Conservation (phyloP, 2,797 vertebrate genomes). For the Ptychobarbus kaznakovi region DNA sequence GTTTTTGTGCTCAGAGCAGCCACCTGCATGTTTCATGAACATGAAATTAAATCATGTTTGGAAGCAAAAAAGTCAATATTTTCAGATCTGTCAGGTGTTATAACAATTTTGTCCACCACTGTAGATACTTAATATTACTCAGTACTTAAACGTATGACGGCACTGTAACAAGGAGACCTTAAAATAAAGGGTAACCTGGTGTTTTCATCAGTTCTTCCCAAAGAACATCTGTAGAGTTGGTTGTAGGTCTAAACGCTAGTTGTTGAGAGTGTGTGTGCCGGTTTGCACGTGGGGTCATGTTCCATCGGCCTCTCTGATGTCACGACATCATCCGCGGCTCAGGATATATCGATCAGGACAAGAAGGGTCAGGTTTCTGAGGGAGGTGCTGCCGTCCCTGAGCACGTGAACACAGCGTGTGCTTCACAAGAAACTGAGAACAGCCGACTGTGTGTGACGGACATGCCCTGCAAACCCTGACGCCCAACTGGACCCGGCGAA, state of each 20-base stretch:
- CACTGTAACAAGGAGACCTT: too few species aligned
- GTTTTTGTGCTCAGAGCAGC: too few species aligned
- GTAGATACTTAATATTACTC: too few species aligned
- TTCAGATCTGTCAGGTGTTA: too few species aligned
- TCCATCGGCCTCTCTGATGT: conserved; percentile 88
- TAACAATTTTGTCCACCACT: too few species aligned
- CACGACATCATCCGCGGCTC: conserved; percentile 92
- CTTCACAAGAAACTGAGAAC: conserved; percentile 32
- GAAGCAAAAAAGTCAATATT: too few species aligned
- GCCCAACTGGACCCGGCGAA: conserved; percentile 86
- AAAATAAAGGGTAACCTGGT: not conserved
- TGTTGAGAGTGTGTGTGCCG: conserved; percentile 30
- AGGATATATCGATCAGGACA: conserved; percentile 89
- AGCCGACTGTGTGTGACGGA: conserved; percentile 26
- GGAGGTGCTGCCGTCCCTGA: conserved; percentile 73
- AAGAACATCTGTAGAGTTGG: not conserved
- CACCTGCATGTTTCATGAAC: too few species aligned
- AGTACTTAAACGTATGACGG: too few species aligned
- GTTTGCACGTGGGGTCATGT: conserved; percentile 77
- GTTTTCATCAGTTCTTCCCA: not conserved
- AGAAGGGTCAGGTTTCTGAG: conserved; percentile 84
- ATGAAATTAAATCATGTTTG: too few species aligned
- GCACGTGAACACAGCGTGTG: conserved; percentile 61
- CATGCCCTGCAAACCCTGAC: conserved; percentile 79
- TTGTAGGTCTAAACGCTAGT: not conserved